Evolutionary conservation across 92 coral and sea anemone species (phyloP), one percentile per base, ranked within the genome.

Genomic region (Porites rus): DNA sequence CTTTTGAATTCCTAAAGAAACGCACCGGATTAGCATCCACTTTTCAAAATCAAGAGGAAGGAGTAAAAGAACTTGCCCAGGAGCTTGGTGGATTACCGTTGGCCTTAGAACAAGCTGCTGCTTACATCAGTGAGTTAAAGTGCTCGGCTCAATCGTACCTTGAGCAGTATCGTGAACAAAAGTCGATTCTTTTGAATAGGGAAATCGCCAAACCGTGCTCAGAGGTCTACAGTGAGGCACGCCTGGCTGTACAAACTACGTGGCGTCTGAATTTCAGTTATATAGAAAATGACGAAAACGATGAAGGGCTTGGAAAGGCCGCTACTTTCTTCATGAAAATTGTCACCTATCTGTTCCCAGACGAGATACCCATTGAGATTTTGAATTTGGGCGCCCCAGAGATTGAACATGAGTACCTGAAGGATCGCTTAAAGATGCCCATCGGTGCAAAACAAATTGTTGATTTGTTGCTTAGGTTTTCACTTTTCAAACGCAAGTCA

Each of bases 21-120:
- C 75, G 75, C 58, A 50, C 10, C 13, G 58, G 24, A 1, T 8
- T 43, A 71, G 4, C 19, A 82, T 46, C 68, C 54, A 14, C 52
- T 67, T 58, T 72, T 59, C 6, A 18, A 62, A 20, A 50, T 21
- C 60, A 58, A 51, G 75, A 74, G 72, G 24, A 72, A 21, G 28
- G 19, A 6, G 72, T 54, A 4, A 22, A 20, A 17, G 83, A 58
- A 43, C 82, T 90, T 31, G 77, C 69, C 77, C 58, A 61, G 18
- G 88, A 87, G 72, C 91, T 91, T 18, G 94, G 94, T 25, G 56
- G 82, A 3, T 69, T 87, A 3, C 94, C 94, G 1, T 67, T 91
- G 54, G 94, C 94, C 21, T 76, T 91, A 53, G 94, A 91, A 22
- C 94, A 91, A 87, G 94, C 94, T 13, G 80, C 84, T 22, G 88